Evolutionary conservation across 53 echinoderm and acorn worm genomes (phyloP), one percentile per base, ranked within the genome.

Genomic region (Astropecten irregularis): DNA sequence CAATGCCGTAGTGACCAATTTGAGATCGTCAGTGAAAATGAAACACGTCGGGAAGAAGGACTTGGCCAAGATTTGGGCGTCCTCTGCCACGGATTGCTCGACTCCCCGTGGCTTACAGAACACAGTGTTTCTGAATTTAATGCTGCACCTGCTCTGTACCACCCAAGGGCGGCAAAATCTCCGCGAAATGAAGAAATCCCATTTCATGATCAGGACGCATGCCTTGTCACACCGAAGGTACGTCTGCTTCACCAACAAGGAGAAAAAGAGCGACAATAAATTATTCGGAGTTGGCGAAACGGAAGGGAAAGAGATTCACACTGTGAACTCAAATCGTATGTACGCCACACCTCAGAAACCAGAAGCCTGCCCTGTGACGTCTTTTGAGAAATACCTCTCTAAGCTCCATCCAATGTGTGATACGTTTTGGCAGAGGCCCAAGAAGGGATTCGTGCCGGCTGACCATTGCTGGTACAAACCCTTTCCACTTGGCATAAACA

Each of bases 371-470:
- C 89, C 89, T 8, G 89, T 89, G 33, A n/a, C 21, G 10, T 49
- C 33, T 52, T 84, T 89, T 30, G 40, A 52, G 19, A 73, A 65
- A 49, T 89, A 84, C 49, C 49, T 40, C 25, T 3, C 60, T 2
- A 66, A 51, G 55, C 73, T 89, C 19, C 29, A 89, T 49, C 89
- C 84, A 16, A 21, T 5, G 16, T 76, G 84, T 20, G 38, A 49
- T 1, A 36, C 19, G 2, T 26, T 89, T 51, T 89, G 89, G 84
- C 89, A 90, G 35, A 56, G 85, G 18, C 81, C 90, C 0, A 85
- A 81, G 28, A 60, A 42, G 62, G 9, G 13, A 9, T 27, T 8
- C 23, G 6, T 42, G 42, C 26, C 46, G 7, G 9, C 8, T 27
- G 46, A 40, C 44, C 21, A 33, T 25, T 22, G 1, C n/a, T 90